Conservation (phyloP, 2,113 vertebrate species). For the Podarcis raffonei region DNA sequence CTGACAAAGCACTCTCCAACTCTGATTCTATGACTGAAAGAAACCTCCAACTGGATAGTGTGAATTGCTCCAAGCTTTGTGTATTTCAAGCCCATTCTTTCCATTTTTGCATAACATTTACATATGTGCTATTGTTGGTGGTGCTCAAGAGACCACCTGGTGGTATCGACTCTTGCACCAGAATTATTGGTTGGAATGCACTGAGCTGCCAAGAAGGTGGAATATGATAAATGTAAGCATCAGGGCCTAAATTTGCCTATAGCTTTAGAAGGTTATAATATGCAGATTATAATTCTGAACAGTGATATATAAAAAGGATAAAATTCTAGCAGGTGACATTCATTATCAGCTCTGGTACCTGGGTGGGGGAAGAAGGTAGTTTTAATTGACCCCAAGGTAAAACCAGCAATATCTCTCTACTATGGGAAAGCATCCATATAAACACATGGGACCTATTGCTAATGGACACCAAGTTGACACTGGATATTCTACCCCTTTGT, state of each 20-base stretch:
- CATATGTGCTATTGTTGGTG: not conserved
- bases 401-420: not conserved
- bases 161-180: not conserved
- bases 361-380: not conserved
- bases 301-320: not conserved
- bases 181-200: not conserved
- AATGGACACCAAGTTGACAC: not conserved
- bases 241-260: not conserved
- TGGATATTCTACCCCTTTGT: not conserved
- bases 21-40: not conserved
- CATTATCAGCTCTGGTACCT: not conserved
- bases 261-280: not conserved
- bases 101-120: not conserved
- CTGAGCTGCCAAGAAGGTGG: not conserved
- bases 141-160: not conserved
- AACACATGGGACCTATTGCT: not conserved
- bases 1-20: not conserved
- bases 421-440: not conserved
- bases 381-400: not conserved
- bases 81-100: not conserved
- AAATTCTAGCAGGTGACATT: not conserved
- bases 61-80: not conserved
- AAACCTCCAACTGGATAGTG: not conserved
- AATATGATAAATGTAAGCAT: not conserved
- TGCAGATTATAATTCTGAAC: not conserved